Conservation (phyloP, 2,888 invertebrate species). For the Anthrax anthrax region DNA sequence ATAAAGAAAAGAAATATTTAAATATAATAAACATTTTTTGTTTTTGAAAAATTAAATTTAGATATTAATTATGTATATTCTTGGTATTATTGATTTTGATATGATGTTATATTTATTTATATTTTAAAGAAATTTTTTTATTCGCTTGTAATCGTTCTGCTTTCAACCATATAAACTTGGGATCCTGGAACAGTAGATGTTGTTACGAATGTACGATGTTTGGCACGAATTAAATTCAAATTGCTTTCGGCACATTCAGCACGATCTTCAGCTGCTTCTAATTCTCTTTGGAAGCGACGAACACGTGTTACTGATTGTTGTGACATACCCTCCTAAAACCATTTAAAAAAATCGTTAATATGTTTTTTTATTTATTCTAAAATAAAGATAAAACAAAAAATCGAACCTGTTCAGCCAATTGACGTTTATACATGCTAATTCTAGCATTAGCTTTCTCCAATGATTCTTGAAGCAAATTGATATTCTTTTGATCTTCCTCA, state of each 20-base stretch:
- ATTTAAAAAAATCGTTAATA: slow-evolving; percentile 10
- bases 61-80: too few species aligned
- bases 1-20: too few species aligned
- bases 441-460: slow-evolving; percentile 79
- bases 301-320: slow-evolving; percentile 88
- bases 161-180: slow-evolving; percentile 80
- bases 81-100: too few species aligned
- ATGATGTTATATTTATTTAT: too few species aligned
- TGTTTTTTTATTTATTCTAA: neutral
- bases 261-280: slow-evolving; percentile 95
- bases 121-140: too few species aligned
- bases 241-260: slow-evolving; percentile 91
- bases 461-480: slow-evolving; percentile 77
- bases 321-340: slow-evolving; percentile 69
- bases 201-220: slow-evolving; percentile 96
- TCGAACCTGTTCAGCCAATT: slow-evolving; percentile 76
- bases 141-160: slow-evolving; percentile 36
- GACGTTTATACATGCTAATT: slow-evolving; percentile 88
- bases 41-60: too few species aligned
- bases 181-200: slow-evolving; percentile 85
- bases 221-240: slow-evolving; percentile 87
- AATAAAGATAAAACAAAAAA: too few species aligned
- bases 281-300: slow-evolving; percentile 94
- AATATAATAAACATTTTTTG: too few species aligned
- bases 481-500: slow-evolving; percentile 95